These are phyloP conservation scores for Chloroclystis v-ata DNA, from an alignment of 2,888 invertebrate genomes.

Conservation along the genomic window DNA sequence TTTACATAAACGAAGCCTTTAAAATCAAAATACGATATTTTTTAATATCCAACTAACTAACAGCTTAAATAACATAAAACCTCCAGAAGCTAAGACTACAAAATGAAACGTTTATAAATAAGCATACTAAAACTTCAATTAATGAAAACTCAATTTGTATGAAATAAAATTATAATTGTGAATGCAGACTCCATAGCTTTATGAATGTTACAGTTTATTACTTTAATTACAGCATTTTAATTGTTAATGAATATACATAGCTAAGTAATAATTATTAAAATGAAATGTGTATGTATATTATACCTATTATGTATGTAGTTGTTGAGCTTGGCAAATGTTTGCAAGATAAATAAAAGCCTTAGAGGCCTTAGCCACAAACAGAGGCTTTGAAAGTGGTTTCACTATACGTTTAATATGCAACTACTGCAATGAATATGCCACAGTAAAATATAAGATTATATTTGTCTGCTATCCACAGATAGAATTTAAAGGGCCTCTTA, in stretches of 20 bases:
- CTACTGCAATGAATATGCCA: too few species aligned
- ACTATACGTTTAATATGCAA: too few species aligned
- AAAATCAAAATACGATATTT: not conserved
- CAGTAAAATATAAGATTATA: too few species aligned
- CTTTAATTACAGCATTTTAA: not conserved
- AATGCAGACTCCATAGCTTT: constrained; percentile 11
- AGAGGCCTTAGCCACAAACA: constrained; percentile 6
- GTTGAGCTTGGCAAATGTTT: constrained; percentile 41
- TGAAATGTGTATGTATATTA: too few species aligned
- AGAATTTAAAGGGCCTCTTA: too few species aligned
- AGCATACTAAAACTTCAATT: constrained; percentile 26
- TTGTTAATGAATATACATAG: too few species aligned
- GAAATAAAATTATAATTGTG: constrained; percentile 5
- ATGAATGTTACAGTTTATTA: constrained; percentile 5
- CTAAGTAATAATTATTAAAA: too few species aligned
- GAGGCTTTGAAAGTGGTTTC: not conserved
- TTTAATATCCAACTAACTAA: too few species aligned
- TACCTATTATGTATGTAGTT: constrained; percentile 16
- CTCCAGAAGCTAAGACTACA: too few species aligned
- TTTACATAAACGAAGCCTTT: too few species aligned
- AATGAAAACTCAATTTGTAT: constrained; percentile 30
- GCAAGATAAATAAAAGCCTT: constrained; percentile 18
- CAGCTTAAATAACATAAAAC: too few species aligned
- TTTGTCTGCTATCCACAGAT: too few species aligned
- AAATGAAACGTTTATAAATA: constrained; percentile 18